Conservation (phyloP, 2,113 vertebrate genomes). For the Agapornis roseicollis region DNA sequence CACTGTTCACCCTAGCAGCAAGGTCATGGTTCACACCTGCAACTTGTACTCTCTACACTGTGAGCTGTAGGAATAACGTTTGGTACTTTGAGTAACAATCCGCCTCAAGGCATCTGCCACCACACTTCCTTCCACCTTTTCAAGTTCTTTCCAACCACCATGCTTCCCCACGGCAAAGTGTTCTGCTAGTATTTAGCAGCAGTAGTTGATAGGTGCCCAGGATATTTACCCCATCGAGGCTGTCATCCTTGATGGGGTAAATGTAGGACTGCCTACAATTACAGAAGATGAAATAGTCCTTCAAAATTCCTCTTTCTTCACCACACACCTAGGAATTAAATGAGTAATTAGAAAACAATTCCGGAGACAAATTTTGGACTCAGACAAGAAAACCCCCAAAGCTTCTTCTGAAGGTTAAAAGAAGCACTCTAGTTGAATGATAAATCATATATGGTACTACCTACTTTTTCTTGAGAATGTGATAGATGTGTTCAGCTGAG, state of each 20-base stretch:
- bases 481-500: neutral
- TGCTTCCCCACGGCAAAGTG: neutral
- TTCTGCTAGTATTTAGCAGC: neutral
- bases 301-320: neutral
- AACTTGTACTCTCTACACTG: neutral
- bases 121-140: neutral
- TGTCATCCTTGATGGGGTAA: neutral
- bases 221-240: neutral
- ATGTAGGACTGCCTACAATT: neutral
- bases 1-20: neutral
- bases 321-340: neutral
- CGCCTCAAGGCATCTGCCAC: neutral
- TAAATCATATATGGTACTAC: too few relatives aligned
- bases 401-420: neutral
- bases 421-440: neutral
- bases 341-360: neutral
- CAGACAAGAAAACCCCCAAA: neutral
- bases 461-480: neutral
- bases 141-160: neutral
- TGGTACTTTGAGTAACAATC: neutral
- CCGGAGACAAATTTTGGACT: neutral
- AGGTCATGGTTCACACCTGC: neutral
- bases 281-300: neutral
- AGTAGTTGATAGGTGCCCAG: neutral
- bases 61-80: neutral